Evolutionary conservation across 2,888 invertebrate genomes (phyloP).

Genomic region (Pollenia amentaria): DNA sequence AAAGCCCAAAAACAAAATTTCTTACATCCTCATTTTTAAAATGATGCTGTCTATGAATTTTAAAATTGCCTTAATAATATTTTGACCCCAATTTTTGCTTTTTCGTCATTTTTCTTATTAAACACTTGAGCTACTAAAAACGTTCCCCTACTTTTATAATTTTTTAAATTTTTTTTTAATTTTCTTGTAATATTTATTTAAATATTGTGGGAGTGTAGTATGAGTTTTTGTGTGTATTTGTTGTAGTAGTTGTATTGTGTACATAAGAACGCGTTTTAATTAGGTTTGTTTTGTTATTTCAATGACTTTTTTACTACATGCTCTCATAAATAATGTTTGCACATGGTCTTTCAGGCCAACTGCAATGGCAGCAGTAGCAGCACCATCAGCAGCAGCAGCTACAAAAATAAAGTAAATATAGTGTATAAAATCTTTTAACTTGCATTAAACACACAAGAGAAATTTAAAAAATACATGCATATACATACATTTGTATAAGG

Average conservation of each 20-base stretch:
- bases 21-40: neutral
- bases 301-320: conserved; percentile 55
- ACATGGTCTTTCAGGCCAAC: conserved; percentile 48
- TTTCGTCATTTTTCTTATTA: neutral
- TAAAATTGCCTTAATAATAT: conserved; percentile 30
- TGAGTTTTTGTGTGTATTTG: neutral
- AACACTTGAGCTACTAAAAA: neutral
- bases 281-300: conserved; percentile 64
- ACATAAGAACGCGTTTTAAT: conserved; percentile 68
- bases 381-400: neutral
- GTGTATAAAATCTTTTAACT: conserved; percentile 32
- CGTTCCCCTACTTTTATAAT: neutral
- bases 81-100: conserved; percentile 47
- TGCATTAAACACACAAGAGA: neutral
- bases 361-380: neutral
- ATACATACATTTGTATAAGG: neutral
- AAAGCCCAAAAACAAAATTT: neutral
- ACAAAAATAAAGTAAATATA: conserved; percentile 29
- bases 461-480: neutral
- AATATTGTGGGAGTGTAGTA: neutral
- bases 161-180: neutral
- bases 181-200: conserved; percentile 51
- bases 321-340: conserved; percentile 60
- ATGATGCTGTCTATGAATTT: conserved; percentile 41
- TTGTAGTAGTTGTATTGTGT: conserved; percentile 4